phyloP scores from a whole-genome alignment of 1,140 invertebrate genomes.

The Metaphire vulgaris region DNA sequence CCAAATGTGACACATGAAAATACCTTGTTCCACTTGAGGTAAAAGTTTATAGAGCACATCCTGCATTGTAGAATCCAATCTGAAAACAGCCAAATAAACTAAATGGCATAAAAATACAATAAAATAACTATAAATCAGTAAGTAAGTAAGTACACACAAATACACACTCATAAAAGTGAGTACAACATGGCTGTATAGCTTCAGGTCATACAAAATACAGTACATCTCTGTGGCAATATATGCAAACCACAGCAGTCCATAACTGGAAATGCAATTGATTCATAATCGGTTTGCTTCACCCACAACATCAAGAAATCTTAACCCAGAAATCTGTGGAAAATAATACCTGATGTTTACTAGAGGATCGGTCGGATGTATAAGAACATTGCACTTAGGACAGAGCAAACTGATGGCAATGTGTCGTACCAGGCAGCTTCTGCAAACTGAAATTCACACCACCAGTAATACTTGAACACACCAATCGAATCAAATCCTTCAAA shows the following conservation, averaged over 20 bases:
- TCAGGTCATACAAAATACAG: background rate
- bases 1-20: too few relatives aligned
- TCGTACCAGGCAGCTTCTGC: conserved; percentile 52
- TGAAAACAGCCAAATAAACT: conserved; percentile 26
- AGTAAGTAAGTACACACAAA: too few relatives aligned
- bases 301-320: conserved; percentile 5
- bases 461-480: background rate
- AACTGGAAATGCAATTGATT: background rate
- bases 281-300: background rate
- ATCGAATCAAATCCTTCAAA: background rate
- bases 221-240: background rate
- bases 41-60: conserved; percentile 52
- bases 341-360: conserved; percentile 38
- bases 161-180: too few relatives aligned
- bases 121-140: conserved; percentile 10
- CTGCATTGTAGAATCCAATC: conserved; percentile 48
- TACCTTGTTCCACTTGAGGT: conserved; percentile 43
- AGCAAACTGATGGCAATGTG: conserved; percentile 44
- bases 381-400: conserved; percentile 49
- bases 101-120: background rate
- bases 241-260: background rate
- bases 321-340: too few relatives aligned
- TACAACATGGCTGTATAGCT: background rate
- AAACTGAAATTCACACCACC: conserved; percentile 37
- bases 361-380: conserved; percentile 53